A percentile compares a stretch with the other conserved stretches of the same genome.
These are phyloP conservation scores for Nematostella vectensis DNA, from an alignment of 92 coral and sea anemone species.

Conservation along the genomic window DNA sequence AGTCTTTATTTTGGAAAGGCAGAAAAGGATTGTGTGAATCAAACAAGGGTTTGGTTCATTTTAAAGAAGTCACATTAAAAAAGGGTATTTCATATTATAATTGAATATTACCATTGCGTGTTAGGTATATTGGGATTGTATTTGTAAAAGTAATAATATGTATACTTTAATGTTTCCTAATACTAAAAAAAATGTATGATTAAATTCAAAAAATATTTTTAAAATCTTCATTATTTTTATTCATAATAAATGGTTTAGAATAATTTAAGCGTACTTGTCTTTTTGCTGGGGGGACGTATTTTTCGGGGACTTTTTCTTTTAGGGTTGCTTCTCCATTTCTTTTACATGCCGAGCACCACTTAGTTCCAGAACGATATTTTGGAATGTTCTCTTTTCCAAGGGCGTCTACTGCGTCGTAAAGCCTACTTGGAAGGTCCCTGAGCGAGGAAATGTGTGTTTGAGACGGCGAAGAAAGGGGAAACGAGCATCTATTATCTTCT, in stretches of 20 bases:
- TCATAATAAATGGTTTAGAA: not conserved
- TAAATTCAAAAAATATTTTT: too few species aligned
- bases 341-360: slow-evolving; percentile 8
- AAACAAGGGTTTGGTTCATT: too few species aligned
- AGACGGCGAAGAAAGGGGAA: not conserved
- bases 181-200: too few species aligned
- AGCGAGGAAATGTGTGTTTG: not conserved
- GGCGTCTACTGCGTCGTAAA: slow-evolving; percentile 7
- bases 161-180: too few species aligned
- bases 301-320: not conserved
- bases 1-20: too few species aligned
- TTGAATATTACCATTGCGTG: too few species aligned
- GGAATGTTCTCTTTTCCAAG: not conserved
- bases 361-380: slow-evolving; percentile 10
- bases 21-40: too few species aligned
- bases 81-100: too few species aligned
- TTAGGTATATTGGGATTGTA: too few species aligned
- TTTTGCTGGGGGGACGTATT: slow-evolving; percentile 2
- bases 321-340: slow-evolving; percentile 2
- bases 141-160: too few species aligned
- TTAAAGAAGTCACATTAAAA: too few species aligned
- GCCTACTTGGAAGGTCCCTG: slow-evolving; percentile 1
- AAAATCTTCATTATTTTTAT: too few species aligned
- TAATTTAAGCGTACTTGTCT: slow-evolving; percentile 1
- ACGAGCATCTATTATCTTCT: slow-evolving; percentile 19